Conservation (phyloP, 1,140 invertebrate genomes). For the Geopemphigus sp. region DNA sequence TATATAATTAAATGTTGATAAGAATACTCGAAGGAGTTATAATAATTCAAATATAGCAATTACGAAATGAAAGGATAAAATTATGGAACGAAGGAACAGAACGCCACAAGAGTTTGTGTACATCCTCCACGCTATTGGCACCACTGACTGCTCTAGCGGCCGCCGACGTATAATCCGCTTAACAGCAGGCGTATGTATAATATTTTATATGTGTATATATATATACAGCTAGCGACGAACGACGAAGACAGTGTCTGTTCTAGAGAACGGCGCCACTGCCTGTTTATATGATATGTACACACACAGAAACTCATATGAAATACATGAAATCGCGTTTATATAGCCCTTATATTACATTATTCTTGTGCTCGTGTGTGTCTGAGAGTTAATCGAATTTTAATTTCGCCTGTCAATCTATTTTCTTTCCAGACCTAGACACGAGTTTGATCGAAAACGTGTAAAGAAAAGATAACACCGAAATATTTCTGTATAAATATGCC, state of each 20-base stretch:
- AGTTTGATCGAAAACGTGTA: not conserved
- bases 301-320: not conserved
- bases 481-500: too few relatives aligned
- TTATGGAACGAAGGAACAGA: not conserved
- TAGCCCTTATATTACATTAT: too few relatives aligned
- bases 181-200: conserved; percentile 17
- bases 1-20: too few relatives aligned
- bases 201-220: not conserved
- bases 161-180: conserved; percentile 32
- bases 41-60: not conserved
- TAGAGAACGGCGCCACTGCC: not conserved
- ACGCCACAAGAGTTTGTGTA: not conserved
- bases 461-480: too few relatives aligned
- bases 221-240: not conserved
- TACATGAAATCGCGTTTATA: not conserved
- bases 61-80: not conserved
- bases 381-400: conserved; percentile 3
- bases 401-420: not conserved
- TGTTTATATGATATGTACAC: not conserved
- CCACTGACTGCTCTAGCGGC: conserved; percentile 14
- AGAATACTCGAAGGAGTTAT: too few relatives aligned
- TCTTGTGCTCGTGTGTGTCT: not conserved
- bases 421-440: not conserved
- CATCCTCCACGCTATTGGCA: conserved; percentile 15
- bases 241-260: conserved; percentile 4